Evolutionary conservation across 2,797 vertebrate species (phyloP).

Genomic region (Anisognathus igniventris): DNA sequence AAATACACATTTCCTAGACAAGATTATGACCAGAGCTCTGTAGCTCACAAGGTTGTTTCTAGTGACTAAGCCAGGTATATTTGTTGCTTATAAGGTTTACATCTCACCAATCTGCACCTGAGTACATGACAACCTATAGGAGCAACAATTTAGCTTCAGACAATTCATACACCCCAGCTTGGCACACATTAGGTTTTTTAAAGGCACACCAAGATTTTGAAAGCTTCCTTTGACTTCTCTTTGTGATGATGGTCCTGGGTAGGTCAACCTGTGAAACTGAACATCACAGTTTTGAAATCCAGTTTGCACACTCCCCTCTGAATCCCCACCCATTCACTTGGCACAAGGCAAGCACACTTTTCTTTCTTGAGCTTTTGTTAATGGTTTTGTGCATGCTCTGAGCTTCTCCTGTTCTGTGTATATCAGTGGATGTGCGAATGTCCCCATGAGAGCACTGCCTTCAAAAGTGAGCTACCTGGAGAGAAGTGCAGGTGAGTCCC

Average conservation of each 20-base stretch:
- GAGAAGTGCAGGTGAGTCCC: neutral
- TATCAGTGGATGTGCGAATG: neutral
- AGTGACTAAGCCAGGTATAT: neutral
- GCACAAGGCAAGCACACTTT: neutral
- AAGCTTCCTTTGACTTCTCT: neutral
- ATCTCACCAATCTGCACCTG: neutral
- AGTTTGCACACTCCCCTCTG: fast-evolving
- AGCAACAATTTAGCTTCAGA: neutral
- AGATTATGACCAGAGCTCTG: neutral
- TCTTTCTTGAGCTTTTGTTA: neutral
- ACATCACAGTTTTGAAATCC: neutral
- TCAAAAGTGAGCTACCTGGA: neutral
- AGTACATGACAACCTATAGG: fast-evolving
- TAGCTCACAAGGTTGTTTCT: neutral
- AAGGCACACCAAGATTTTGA: neutral
- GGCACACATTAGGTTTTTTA: neutral
- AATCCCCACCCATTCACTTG: neutral
- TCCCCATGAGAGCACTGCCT: neutral
- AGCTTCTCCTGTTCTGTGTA: neutral
- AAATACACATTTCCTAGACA: neutral
- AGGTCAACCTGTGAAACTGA: neutral
- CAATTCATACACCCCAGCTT: neutral
- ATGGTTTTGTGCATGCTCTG: neutral
- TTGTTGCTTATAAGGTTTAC: neutral
- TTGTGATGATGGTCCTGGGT: neutral